Evolutionary conservation across 2,888 invertebrate genomes (phyloP).

Genomic region (Eudasyphora cyanicolor): DNA sequence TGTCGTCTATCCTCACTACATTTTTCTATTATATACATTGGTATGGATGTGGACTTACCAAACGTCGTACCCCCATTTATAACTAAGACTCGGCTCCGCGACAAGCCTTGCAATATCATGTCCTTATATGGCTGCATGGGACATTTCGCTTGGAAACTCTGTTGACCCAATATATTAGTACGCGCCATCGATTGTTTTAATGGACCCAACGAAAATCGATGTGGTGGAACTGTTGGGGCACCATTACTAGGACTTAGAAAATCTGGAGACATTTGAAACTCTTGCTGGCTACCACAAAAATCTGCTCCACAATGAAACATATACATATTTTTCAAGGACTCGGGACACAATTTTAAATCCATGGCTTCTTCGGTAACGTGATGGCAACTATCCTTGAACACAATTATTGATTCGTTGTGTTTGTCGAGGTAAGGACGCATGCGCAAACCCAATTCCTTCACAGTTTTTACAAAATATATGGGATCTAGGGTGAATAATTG

Average conservation of each 20-base stretch:
- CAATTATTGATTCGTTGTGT: constrained; percentile 62
- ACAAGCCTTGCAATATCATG: constrained; percentile 54
- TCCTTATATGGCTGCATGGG: constrained; percentile 51
- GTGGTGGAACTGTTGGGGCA: constrained; percentile 65
- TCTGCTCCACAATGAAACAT: constrained; percentile 51
- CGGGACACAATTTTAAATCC: constrained; percentile 46
- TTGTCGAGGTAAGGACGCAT: constrained; percentile 54
- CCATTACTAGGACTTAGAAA: constrained; percentile 41
- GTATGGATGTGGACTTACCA: constrained; percentile 95
- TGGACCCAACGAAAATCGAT: constrained; percentile 67
- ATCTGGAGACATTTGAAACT: constrained; percentile 51
- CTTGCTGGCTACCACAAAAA: constrained; percentile 53
- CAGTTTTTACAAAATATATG: constrained; percentile 53
- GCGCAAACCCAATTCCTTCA: constrained; percentile 49
- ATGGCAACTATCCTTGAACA: constrained; percentile 64
- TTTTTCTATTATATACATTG: constrained; percentile 93
- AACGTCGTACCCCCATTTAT: constrained; percentile 94
- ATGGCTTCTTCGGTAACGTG: constrained; percentile 57
- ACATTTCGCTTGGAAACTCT: constrained; percentile 46
- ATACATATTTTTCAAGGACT: constrained; percentile 64
- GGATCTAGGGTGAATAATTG: constrained; percentile 61
- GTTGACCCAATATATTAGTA: constrained; percentile 47
- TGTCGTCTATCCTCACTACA: constrained; percentile 83
- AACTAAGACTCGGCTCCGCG: constrained; percentile 87
- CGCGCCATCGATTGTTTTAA: constrained; percentile 68